Base-by-base conservation (phyloP, 2,113 vertebrate genomes). In the Artemisiospiza belli region DNA sequence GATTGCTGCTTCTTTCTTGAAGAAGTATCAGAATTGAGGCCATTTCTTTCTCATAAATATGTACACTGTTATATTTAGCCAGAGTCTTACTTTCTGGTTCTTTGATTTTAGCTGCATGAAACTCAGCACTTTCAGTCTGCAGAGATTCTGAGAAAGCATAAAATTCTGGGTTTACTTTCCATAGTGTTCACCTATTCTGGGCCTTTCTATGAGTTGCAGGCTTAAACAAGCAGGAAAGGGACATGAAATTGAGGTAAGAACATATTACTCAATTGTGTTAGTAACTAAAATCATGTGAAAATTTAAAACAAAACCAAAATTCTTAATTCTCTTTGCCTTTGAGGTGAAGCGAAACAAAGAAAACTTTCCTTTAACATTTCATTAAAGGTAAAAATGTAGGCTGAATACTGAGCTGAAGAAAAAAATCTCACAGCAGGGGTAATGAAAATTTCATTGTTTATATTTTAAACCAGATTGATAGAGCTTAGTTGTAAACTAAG, bases 61-160 rank as follows among this genome's bases (percentile, higher is more conserved):
- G 66, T 58, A 85, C 70, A 68, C 8, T 57, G 25, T 82, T 89
- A 87, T 89, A 91, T 96, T 95, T 95, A 95, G 66, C 54, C 41
- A 82, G 47, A 81, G 58, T 69, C 44, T 92, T 87, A 39, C 37
- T 94, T 93, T 92, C 76, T 83, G 49, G 28, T 90, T 89, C 89
- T 93, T 95, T 94, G 81, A 91, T 90, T 95, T 95, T 91, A 89
- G 47, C 70, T 92, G 24, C 47, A 31, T 80, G 77, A 95, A 92
- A 92, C 74, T 87, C 94, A 89, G 87, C 87, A 82, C 14, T 94
- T 94, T 77, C 51, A 58, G 24, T 62, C 54, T 85, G 46, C 54
- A 86, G 49, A 92, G 63, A 63, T 92, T 90, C 77, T 93, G 43
- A 88, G 87, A 92, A 93, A 95, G 69, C 52, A 61, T 78, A 91